A percentile compares a stretch with the other conserved stretches of the same genome.
Conservation (phyloP, 1,140 invertebrate genomes). For the Hermetia illucens region DNA sequence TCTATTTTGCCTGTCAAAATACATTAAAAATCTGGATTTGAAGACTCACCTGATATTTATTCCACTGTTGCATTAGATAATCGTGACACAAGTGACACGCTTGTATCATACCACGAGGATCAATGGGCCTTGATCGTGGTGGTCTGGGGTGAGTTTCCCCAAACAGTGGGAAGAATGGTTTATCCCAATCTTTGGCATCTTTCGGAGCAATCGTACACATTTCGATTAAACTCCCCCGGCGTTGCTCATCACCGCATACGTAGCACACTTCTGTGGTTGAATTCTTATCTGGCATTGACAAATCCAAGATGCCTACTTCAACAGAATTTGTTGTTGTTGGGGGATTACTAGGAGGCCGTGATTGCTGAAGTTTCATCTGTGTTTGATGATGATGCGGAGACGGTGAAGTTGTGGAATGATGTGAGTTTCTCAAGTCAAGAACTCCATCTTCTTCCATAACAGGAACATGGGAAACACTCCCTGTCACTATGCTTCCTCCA, state of each 20-base stretch:
- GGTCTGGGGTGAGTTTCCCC: conserved; percentile 66
- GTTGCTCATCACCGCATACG: conserved; percentile 76
- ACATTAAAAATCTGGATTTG: conserved; percentile 12
- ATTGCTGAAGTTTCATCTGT: background rate
- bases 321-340: conserved; percentile 6
- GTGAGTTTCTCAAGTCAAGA: conserved; percentile 20
- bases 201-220: conserved; percentile 41
- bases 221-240: conserved; percentile 55
- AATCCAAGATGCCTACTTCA: conserved; percentile 61
- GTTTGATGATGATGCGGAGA: background rate
- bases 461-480: no score
- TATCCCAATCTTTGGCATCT: conserved; percentile 30
- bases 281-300: conserved; percentile 85
- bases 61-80: conserved; percentile 72
- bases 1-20: no score
- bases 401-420: background rate
- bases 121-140: conserved; percentile 67
- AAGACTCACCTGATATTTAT: conserved; percentile 46
- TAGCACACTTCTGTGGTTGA: conserved; percentile 77
- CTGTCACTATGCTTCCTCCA: no score
- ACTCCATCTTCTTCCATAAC: conserved; percentile 22
- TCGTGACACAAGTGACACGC: conserved; percentile 66
- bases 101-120: conserved; percentile 61
- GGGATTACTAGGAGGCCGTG: conserved; percentile 1
- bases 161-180: conserved; percentile 72